phyloP scores from a whole-genome alignment of 2,888 invertebrate genomes.

The Thereva nobilitata region DNA sequence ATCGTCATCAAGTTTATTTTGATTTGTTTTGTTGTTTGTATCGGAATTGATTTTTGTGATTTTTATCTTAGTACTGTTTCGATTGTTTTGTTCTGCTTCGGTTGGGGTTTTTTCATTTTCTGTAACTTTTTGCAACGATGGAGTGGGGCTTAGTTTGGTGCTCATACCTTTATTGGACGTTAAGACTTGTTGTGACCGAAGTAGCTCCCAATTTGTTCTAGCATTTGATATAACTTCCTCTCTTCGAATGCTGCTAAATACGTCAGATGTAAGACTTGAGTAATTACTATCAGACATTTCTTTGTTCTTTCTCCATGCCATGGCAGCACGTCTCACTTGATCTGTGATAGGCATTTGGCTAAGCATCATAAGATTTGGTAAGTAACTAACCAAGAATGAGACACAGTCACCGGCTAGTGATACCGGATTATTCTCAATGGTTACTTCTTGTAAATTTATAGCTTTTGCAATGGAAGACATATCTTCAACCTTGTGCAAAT shows the following conservation, averaged over 20 bases:
- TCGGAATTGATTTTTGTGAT: constrained; percentile 24
- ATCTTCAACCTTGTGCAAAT: constrained; percentile 77
- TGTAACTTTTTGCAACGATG: neutral
- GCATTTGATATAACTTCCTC: constrained; percentile 85
- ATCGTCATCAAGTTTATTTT: constrained; percentile 7
- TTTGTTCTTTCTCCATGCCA: constrained; percentile 79
- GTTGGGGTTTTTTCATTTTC: constrained; percentile 21
- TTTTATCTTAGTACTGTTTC: constrained; percentile 29
- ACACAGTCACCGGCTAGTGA: constrained; percentile 79
- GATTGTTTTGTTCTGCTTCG: constrained; percentile 8
- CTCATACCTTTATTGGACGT: constrained; percentile 27
- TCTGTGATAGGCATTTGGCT: constrained; percentile 81
- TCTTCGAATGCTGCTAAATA: constrained; percentile 64
- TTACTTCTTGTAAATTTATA: constrained; percentile 76
- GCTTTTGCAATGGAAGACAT: constrained; percentile 82
- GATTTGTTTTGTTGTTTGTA: constrained; percentile 9
- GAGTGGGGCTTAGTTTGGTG: neutral
- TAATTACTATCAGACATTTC: constrained; percentile 66
- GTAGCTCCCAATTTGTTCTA: constrained; percentile 82
- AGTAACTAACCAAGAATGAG: constrained; percentile 78
- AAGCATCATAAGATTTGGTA: constrained; percentile 72
- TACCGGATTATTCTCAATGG: constrained; percentile 85
- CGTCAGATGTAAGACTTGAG: constrained; percentile 59
- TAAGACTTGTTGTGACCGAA: constrained; percentile 65
- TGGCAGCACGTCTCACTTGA: constrained; percentile 75